phyloP scores from a whole-genome alignment of 2,113 vertebrate genomes.

The Ochotona curzoniae region DNA sequence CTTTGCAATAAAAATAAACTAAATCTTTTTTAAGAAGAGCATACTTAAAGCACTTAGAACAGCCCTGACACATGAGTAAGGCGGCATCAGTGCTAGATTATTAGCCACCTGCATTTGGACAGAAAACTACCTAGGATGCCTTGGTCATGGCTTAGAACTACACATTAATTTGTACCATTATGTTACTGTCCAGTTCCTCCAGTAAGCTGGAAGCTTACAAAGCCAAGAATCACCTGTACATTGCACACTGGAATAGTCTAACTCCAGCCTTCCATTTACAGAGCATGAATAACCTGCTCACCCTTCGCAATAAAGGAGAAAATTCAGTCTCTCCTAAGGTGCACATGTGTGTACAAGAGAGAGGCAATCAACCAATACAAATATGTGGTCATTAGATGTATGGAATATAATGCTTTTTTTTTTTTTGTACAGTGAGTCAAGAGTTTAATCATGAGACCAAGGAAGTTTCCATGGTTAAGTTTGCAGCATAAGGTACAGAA shows the following conservation, averaged over 20 bases:
- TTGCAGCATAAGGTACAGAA: constrained; percentile 40
- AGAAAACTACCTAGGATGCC: background rate
- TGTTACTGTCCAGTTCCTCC: background rate
- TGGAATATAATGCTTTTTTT: background rate
- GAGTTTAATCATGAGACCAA: constrained; percentile 57
- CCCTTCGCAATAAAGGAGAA: background rate
- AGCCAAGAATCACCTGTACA: background rate
- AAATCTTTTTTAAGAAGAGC: too few species aligned
- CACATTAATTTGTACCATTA: background rate
- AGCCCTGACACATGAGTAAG: background rate
- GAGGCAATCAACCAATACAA: background rate
- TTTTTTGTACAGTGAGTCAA: constrained; percentile 43
- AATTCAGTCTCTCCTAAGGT: background rate
- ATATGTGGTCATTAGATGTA: background rate
- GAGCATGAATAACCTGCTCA: background rate
- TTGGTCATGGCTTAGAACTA: background rate
- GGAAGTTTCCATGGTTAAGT: background rate
- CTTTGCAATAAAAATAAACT: too few species aligned
- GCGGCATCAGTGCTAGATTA: background rate
- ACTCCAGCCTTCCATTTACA: background rate
- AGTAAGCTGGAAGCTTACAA: background rate
- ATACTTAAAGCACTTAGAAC: background rate
- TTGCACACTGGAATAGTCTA: background rate
- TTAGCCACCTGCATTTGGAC: background rate
- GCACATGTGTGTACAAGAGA: background rate